Percentiles rank a stretch among this genome's conserved stretches.
Evolutionary conservation across 1,140 invertebrate species (phyloP).

Genomic region (Reticulitermes speratus): DNA sequence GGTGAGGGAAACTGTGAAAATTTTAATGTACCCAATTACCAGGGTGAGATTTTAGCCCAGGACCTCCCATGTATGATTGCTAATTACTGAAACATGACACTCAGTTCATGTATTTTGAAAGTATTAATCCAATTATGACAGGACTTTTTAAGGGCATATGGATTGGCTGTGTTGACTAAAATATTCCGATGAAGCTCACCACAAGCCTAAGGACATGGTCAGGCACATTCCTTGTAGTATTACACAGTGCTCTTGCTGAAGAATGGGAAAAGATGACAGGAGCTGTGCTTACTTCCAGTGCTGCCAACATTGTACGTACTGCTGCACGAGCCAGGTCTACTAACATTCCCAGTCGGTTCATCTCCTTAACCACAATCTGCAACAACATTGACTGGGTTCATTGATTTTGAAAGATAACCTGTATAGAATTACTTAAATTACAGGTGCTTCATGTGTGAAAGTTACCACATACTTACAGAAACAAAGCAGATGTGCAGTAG

Average conservation of each 20-base stretch:
- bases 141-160: no score
- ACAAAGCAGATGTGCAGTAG: neutral
- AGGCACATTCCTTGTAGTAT: slow-evolving; percentile 82
- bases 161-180: no score
- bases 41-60: no score
- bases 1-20: no score
- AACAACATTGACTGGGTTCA: slow-evolving; percentile 33
- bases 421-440: no score
- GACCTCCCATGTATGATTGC: no score
- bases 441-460: neutral
- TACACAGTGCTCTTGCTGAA: slow-evolving; percentile 78
- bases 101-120: no score
- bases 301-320: slow-evolving; percentile 75
- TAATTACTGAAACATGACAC: no score
- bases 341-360: slow-evolving; percentile 88
- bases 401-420: neutral
- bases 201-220: slow-evolving; percentile 76
- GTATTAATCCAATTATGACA: no score
- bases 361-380: slow-evolving; percentile 77
- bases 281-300: slow-evolving; percentile 69
- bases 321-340: slow-evolving; percentile 89
- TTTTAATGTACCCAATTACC: no score
- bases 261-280: slow-evolving; percentile 91
- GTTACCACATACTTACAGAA: neutral
- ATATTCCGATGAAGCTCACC: slow-evolving; percentile 55